Evolutionary conservation across 30 jellyfish, hydroid and myxozoan species (phyloP), one percentile per base, ranked within the genome.

Genomic region (Pelagia noctiluca): DNA sequence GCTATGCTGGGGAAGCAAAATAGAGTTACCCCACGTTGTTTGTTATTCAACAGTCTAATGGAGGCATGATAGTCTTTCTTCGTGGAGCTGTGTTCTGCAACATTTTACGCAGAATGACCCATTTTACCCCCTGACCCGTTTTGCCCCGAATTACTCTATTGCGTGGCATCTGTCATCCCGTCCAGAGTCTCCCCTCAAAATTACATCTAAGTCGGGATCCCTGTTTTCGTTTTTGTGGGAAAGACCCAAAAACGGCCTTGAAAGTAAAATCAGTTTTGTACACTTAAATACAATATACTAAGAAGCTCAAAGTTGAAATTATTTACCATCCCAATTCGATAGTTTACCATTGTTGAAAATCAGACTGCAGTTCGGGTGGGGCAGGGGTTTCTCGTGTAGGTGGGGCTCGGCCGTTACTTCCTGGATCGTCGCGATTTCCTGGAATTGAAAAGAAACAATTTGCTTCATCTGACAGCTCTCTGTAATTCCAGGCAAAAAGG

Each of bases 331-430:
- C 97, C 98, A 91, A 48, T 38, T 72, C 1, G 78, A 4, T 16
- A 91, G 63, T 49, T 23, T 54, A 22, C 98, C 98, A 61, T 91
- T 61, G 29, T 19, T 47, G 35, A 84, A 91, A 8, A 80, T 53
- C n/a, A 91, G 35, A 23, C 69, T 64, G 52, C 89, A 49, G 50
- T 96, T 82, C 67, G 98, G 98, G 63, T 91, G 88, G 49, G 98
- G 96, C 16, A 83, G 63, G 42, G 89, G 95, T 76, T 91, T 95
- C 24, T 84, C 93, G 28, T 73, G 85, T 3, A 70, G 50, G 3
- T 67, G 78, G 33, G 92, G 92, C 48, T 82, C 92, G 4, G 65
- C 76, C 12, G 61, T 25, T 18, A 53, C 42, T 26, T 82, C 92
- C 36, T 50, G 85, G 29, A 65, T 67, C 8, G 85, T 74, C 12